Evolutionary conservation across 2,113 vertebrate genomes (phyloP).

Genomic region (Strigops habroptila): DNA sequence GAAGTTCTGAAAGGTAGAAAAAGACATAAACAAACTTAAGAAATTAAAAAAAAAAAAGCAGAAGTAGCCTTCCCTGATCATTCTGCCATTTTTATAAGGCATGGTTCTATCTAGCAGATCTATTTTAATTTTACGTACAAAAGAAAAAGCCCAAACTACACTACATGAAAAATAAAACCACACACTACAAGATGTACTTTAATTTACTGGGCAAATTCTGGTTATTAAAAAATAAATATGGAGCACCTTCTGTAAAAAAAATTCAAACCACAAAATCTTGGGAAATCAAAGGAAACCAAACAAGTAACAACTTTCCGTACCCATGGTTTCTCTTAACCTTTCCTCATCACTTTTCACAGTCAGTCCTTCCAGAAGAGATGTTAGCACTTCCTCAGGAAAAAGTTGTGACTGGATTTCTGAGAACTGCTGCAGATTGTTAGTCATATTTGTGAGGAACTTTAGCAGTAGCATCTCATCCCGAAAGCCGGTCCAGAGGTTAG

Average conservation of each 20-base stretch:
- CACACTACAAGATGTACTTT: background rate
- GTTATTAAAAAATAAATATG: background rate
- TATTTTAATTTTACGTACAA: background rate
- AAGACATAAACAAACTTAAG: background rate
- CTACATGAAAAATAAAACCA: background rate
- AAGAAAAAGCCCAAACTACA: background rate
- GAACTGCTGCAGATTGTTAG: constrained; percentile 78
- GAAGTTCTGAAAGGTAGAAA: background rate
- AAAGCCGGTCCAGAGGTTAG: constrained; percentile 82
- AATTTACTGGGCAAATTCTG: background rate
- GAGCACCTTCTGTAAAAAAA: background rate
- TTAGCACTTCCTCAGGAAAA: constrained; percentile 73
- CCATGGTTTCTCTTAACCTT: constrained; percentile 77
- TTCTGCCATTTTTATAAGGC: background rate
- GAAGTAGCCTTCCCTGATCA: background rate
- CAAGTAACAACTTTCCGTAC: constrained; percentile 60
- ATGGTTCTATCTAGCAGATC: background rate
- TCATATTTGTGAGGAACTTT: constrained; percentile 76
- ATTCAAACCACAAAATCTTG: background rate
- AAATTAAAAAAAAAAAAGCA: background rate
- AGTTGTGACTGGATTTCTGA: constrained; percentile 69
- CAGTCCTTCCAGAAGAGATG: constrained; percentile 70
- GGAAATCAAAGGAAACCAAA: background rate
- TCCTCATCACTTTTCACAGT: constrained; percentile 81
- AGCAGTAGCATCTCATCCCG: constrained; percentile 84